Percentiles rank a stretch among this genome's conserved stretches.
phyloP scores from a whole-genome alignment of 1,140 invertebrate species.

The Aphelinus certus region DNA sequence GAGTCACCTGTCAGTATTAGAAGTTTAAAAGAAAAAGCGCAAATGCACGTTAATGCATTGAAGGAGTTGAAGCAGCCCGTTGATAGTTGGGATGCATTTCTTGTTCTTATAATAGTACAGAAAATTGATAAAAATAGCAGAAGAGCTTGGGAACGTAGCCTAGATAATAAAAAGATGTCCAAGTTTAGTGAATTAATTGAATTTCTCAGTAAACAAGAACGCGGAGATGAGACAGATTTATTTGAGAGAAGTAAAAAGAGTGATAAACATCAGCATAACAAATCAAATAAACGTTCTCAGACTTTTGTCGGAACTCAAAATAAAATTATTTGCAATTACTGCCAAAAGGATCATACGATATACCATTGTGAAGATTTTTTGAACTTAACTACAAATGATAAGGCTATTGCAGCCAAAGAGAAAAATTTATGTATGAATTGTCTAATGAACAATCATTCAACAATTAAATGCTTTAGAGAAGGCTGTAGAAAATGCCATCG shows the following conservation, averaged over 20 bases:
- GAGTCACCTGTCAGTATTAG: background rate
- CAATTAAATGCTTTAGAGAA: background rate
- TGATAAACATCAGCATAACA: background rate
- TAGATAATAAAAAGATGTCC: background rate
- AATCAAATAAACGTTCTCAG: background rate
- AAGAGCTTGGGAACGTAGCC: background rate
- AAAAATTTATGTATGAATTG: background rate
- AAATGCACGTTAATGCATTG: no score
- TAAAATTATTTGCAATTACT: background rate
- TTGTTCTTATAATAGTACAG: no score
- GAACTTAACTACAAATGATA: background rate
- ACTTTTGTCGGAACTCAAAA: background rate
- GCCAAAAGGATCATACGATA: background rate
- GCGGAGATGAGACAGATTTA: background rate
- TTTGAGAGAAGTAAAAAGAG: background rate
- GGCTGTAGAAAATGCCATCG: background rate
- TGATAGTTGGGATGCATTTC: no score
- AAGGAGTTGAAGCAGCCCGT: background rate
- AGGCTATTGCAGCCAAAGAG: background rate
- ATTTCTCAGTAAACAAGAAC: background rate
- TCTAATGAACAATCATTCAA: background rate
- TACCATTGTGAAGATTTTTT: background rate
- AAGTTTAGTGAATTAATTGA: background rate
- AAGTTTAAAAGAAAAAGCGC: no score
- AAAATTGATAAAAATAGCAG: no score